Base-by-base conservation (phyloP, 2,888 invertebrate genomes). In the Pseudococcus viburni region DNA sequence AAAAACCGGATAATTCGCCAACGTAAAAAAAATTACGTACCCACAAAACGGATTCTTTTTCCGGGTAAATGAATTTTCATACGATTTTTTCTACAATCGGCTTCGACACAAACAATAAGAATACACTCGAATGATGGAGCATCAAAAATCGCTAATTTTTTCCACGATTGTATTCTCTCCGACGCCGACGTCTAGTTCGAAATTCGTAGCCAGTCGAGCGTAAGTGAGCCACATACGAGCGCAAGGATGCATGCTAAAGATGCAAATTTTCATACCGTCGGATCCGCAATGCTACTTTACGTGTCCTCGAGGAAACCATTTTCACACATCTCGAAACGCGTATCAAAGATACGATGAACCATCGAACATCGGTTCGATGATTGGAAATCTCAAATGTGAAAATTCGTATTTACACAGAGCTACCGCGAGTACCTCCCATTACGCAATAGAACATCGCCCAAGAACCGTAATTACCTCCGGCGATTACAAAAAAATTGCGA, bases 241-340 rank as follows among this genome's bases (percentile, higher is more conserved):
- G 73, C 73, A 73, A 73, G 73, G 73, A 73, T 73, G 73, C 73
- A 17, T 73, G 8, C 73, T 33, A 33, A 73, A 73, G 73, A 73
- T 73, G 73, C 33, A 33, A 33, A 33, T 73, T 73, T 73, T 17
- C 73, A 33, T 33, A 9, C 4, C 1, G 59, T 22, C 22, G 8
- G 55, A n/a, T 55, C n/a, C n/a, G 55, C 55, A n/a, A n/a, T 55
- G 55, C 68, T 8, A 5, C 19, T 12, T 6, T 39, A 73, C 73
- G 11, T 0, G 73, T 73, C 73, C 39, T 39, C 17, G 8, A 73
- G 7, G 17, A 15, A 17, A 17, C 17, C 4, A 73, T 8, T 64
- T 19, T 64, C 64, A 11, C 64, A 9, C 59, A 19, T 59, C 8
- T 64, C 22, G n/a, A n/a, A n/a, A 55, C n/a, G n/a, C 55, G n/a